Percentiles rank a stretch among this genome's conserved stretches.
Evolutionary conservation across 2,797 vertebrate genomes (phyloP).

Genomic region (Euthynnus affinis): DNA sequence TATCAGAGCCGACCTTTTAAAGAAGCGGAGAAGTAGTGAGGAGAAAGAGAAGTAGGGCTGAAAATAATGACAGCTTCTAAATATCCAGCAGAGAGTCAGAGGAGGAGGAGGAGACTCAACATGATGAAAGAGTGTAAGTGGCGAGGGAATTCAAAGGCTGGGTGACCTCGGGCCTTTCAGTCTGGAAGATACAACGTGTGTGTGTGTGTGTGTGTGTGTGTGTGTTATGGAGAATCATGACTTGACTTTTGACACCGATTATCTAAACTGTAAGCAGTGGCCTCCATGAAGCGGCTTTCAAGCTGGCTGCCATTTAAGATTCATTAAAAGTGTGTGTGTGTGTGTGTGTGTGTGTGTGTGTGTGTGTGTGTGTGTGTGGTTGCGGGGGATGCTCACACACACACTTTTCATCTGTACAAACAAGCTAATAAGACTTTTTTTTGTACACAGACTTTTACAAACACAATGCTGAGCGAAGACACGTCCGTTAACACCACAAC

Average conservation of each 20-base stretch:
- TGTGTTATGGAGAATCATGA: neutral
- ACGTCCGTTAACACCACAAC: neutral
- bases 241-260: conserved; percentile 29
- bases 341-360: conserved; percentile 7
- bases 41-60: neutral
- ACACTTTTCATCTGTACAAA: neutral
- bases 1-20: neutral
- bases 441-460: too few species aligned
- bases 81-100: neutral
- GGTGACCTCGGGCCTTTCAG: neutral
- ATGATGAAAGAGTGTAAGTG: conserved; percentile 1
- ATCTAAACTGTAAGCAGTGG: conserved; percentile 25
- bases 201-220: too few species aligned
- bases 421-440: neutral
- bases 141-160: neutral
- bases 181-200: neutral
- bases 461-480: neutral
- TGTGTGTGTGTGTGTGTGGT: neutral
- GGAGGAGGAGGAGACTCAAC: neutral
- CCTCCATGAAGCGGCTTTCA: conserved; percentile 14
- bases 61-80: neutral
- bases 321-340: neutral
- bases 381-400: too few species aligned
- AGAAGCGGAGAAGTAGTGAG: neutral
- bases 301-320: conserved; percentile 7